phyloP scores from a whole-genome alignment of 2,113 vertebrate genomes.

The Cyanistes caeruleus region DNA sequence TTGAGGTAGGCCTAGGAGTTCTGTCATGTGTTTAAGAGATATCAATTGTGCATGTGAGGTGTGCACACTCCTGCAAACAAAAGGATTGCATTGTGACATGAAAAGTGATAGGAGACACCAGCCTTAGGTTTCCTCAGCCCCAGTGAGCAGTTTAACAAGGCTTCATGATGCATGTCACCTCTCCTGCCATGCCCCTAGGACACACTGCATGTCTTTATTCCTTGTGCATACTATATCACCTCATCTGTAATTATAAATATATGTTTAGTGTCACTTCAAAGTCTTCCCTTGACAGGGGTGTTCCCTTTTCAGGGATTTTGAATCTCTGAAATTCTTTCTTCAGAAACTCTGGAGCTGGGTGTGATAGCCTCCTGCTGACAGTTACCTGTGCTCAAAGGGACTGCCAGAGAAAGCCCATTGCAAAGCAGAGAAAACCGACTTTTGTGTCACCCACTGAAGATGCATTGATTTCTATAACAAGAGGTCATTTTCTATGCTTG shows the following conservation, averaged over 20 bases:
- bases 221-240: background rate
- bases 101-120: slow-evolving; percentile 36
- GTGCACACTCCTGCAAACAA: background rate
- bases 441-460: background rate
- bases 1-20: background rate
- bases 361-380: slow-evolving; percentile 44
- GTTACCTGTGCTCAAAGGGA: slow-evolving; percentile 31
- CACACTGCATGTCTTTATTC: background rate
- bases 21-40: slow-evolving; percentile 3
- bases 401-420: background rate
- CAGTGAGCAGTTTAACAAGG: slow-evolving; percentile 52
- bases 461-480: background rate
- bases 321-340: slow-evolving; percentile 50
- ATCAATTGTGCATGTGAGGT: slow-evolving; percentile 41
- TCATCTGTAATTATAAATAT: slow-evolving; percentile 65
- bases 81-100: slow-evolving; percentile 19
- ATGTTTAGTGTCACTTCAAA: slow-evolving; percentile 63
- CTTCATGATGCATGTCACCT: slow-evolving; percentile 55
- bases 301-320: slow-evolving; percentile 45
- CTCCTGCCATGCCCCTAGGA: slow-evolving; percentile 57
- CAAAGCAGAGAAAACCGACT: background rate
- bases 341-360: background rate
- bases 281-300: slow-evolving; percentile 34
- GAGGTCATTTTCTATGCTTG: background rate
- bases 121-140: slow-evolving; percentile 47